A percentile compares a stretch with the other conserved stretches of the same genome.
Conservation (phyloP, 2,113 vertebrate species). For the Dermatemys mawii region DNA sequence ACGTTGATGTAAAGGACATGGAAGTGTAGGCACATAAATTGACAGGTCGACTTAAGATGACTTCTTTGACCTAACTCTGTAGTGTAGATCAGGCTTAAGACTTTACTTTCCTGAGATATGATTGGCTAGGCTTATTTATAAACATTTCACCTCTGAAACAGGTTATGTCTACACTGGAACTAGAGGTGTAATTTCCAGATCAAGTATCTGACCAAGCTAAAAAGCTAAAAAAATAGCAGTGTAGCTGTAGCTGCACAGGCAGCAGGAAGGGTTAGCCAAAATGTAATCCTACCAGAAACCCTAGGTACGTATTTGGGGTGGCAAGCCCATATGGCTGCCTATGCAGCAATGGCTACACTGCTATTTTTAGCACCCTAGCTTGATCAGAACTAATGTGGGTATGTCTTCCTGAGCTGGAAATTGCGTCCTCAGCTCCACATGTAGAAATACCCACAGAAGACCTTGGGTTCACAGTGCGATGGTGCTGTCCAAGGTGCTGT, state of each 20-base stretch:
- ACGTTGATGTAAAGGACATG: no score
- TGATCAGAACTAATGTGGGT: not conserved
- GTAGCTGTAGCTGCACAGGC: not conserved
- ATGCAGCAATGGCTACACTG: not conserved
- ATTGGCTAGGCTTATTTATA: not conserved
- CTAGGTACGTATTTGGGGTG: not conserved
- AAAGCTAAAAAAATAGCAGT: not conserved
- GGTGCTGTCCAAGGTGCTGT: constrained; percentile 10
- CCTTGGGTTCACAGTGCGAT: rapidly evolving
- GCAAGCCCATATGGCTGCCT: not conserved
- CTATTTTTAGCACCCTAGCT: not conserved
- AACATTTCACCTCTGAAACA: not conserved
- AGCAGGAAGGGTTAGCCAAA: not conserved
- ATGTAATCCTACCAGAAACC: not conserved
- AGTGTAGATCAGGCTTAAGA: no score
- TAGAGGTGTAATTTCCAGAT: not conserved
- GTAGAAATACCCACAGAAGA: not conserved
- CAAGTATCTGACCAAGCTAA: not conserved
- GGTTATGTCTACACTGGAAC: not conserved
- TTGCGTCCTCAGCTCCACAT: not conserved
- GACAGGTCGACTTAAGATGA: no score
- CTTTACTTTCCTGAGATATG: not conserved
- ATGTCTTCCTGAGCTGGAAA: not conserved
- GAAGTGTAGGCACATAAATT: no score
- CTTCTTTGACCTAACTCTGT: no score